Conservation (phyloP, 2,888 invertebrate genomes). For the Noctuana brunneofusca region DNA sequence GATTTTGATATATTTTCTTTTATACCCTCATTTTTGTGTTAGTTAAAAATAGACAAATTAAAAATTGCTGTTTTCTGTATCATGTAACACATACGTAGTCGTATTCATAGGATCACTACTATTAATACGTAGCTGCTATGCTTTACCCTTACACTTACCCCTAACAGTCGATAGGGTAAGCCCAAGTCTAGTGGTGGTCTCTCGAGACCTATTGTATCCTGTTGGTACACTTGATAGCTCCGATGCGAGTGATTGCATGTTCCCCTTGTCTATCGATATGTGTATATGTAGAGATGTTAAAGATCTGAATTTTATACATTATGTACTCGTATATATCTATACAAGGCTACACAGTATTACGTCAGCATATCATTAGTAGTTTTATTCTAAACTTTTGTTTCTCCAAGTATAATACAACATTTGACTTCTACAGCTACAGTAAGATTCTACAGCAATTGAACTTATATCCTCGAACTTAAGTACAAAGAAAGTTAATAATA, state of each 20-base stretch:
- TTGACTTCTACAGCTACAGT: no score
- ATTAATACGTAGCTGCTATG: not conserved
- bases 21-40: not conserved
- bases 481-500: no score
- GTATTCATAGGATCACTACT: not conserved
- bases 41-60: no score
- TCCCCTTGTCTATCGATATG: not conserved
- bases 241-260: not conserved
- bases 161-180: not conserved
- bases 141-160: not conserved
- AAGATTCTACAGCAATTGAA: no score
- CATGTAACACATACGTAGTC: no score
- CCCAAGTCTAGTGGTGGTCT: constrained; percentile 9
- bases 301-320: not conserved
- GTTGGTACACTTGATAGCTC: not conserved
- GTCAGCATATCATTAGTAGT: no score
- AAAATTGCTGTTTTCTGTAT: no score
- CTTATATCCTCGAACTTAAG: no score
- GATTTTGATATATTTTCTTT: not conserved
- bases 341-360: no score
- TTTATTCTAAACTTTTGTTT: no score
- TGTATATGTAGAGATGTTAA: not conserved
- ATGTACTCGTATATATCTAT: no score
- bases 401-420: no score
- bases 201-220: constrained; percentile 12